phyloP scores from a whole-genome alignment of 2,888 invertebrate genomes.

The Falcaria lacertinaria region DNA sequence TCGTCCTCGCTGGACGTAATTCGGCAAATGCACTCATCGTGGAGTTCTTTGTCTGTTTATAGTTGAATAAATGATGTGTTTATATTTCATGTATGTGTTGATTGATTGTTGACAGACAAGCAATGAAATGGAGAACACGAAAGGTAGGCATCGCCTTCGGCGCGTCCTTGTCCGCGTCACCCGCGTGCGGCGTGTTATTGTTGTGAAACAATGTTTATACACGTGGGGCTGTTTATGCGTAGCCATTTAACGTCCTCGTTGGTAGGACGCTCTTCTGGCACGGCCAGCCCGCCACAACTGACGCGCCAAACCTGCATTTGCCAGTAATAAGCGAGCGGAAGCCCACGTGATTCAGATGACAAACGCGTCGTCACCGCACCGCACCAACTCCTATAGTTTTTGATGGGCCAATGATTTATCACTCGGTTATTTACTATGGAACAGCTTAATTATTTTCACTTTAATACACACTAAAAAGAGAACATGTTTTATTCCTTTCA shows the following conservation, averaged over 20 bases:
- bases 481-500: background rate
- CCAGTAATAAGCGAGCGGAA: slow-evolving; percentile 63
- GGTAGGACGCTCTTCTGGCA: slow-evolving; percentile 62
- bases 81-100: slow-evolving; percentile 30
- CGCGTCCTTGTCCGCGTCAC: slow-evolving; percentile 63
- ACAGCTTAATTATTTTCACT: slow-evolving; percentile 1
- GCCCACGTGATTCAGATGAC: slow-evolving; percentile 75
- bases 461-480: background rate
- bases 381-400: slow-evolving; percentile 44
- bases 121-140: slow-evolving; percentile 34
- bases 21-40: slow-evolving; percentile 31
- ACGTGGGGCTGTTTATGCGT: slow-evolving; percentile 63
- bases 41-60: slow-evolving; percentile 33
- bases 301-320: slow-evolving; percentile 59
- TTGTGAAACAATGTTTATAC: slow-evolving; percentile 77
- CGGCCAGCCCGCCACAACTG: slow-evolving; percentile 66
- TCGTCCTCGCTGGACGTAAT: slow-evolving; percentile 27
- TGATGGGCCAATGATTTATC: slow-evolving; percentile 49
- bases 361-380: slow-evolving; percentile 60
- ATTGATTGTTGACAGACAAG: slow-evolving; percentile 35
- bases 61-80: slow-evolving; percentile 28
- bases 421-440: slow-evolving; percentile 36
- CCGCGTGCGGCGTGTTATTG: slow-evolving; percentile 71
- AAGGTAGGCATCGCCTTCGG: slow-evolving; percentile 30
- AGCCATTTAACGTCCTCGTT: slow-evolving; percentile 55